Evolutionary conservation across 2,888 invertebrate genomes (phyloP), one percentile per base, ranked within the genome.

Genomic region (Catocala fraxini): DNA sequence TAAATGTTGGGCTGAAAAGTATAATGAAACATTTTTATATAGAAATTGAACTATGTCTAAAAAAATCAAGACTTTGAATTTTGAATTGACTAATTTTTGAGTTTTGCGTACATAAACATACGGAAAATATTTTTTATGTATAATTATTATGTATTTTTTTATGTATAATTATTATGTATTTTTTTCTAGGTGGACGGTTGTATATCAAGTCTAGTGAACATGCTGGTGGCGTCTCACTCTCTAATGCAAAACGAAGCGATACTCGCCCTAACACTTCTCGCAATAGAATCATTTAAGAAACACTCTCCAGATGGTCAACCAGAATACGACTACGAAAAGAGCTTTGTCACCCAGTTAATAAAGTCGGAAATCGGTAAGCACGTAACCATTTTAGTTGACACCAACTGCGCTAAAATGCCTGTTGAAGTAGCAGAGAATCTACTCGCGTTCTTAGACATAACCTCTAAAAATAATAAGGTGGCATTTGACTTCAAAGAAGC

Each of bases 181-280:
- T 3, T 12, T 12, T 86, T 95, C 0, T 87, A 95, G 89, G 95
- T 95, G 15, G 95, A 96, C 51, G 97, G 97, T 65, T 97, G 97
- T 64, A 91, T 98, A 41, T 95, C 96, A 58, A 96, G 97, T 79
- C 92, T 98, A 75, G 96, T 97, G 10, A 96, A 96, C 87, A 98
- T 98, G 98, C 93, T 97, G 70, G 95, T 96, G 5, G 97, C 97
- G 3, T 97, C 97, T 79, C 97, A 98, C 91, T 94, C 97, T 6
- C 96, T 98, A 35, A 98, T 98, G 98, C 97, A 97, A 86, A 97
- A 97, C 84, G 97, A 98, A 90, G 97, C 97, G 0, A 95, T 97
- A 59, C 93, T 96, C 74, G 96, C 97, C 42, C 92, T 97, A 59
- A 96, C 96, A 70, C 95, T 97, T 45, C 89, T 97, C 9, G 86